Evolutionary conservation across 2,113 vertebrate genomes (phyloP).

Genomic region (Eleginops maclovinus): DNA sequence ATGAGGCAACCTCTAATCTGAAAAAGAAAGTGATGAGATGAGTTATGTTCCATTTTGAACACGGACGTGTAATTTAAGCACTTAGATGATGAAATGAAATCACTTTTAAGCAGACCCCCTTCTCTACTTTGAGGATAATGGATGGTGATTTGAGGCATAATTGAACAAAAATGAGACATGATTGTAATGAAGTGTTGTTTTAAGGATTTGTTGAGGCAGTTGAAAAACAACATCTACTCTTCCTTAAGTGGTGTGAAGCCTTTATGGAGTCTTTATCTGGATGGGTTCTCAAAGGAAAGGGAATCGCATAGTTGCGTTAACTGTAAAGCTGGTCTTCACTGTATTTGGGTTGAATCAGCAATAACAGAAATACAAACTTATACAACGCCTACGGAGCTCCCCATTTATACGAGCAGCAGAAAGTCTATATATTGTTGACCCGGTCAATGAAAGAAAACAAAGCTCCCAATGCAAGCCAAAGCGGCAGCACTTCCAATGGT

Average conservation of each 20-base stretch:
- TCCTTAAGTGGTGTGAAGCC: not conserved
- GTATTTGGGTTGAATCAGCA: too few relatives aligned
- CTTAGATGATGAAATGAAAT: slow-evolving; percentile 42
- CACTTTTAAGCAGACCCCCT: slow-evolving; percentile 10
- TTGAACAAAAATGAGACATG: not conserved
- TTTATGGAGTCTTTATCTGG: not conserved
- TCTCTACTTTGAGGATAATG: slow-evolving; percentile 33
- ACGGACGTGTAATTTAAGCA: slow-evolving; percentile 30
- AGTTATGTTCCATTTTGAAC: slow-evolving; percentile 38
- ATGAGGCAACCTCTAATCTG: slow-evolving; percentile 4
- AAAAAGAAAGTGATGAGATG: slow-evolving; percentile 39
- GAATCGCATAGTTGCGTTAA: too few relatives aligned
- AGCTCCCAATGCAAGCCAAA: too few relatives aligned
- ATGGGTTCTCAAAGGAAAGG: too few relatives aligned
- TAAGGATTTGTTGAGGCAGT: not conserved
- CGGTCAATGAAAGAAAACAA: too few relatives aligned
- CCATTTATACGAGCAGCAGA: too few relatives aligned
- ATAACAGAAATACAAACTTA: too few relatives aligned
- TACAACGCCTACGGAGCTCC: too few relatives aligned
- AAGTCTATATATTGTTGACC: too few relatives aligned
- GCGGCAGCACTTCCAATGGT: too few relatives aligned
- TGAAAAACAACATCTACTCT: not conserved
- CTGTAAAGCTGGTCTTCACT: too few relatives aligned
- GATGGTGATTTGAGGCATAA: slow-evolving; percentile 1
- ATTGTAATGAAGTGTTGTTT: not conserved